Evolutionary conservation across 2,797 vertebrate genomes (phyloP).

Genomic region (Anguilla megastoma): DNA sequence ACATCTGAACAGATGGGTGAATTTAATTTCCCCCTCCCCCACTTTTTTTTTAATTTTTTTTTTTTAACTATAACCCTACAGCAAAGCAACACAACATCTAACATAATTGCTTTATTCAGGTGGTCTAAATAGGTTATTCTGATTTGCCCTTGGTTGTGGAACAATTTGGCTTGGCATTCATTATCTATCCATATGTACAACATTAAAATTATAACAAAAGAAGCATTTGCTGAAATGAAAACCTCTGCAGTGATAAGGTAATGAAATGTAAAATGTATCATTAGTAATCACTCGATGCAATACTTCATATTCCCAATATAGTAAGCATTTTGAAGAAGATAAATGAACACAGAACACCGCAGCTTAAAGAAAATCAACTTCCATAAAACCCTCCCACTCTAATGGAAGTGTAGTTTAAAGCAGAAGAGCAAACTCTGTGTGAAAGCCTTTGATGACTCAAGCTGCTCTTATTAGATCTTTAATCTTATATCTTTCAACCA

Average conservation of each 20-base stretch:
- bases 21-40: not conserved
- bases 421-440: constrained; percentile 44
- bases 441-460: constrained; percentile 57
- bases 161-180: not conserved
- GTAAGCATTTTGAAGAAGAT: not conserved
- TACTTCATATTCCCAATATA: not conserved
- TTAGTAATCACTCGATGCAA: not conserved
- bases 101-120: not conserved
- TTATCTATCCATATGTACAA: not conserved
- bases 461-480: constrained; percentile 65
- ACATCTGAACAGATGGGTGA: not conserved
- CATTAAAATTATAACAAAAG: not conserved
- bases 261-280: not conserved
- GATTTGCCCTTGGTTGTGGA: not conserved
- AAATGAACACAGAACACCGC: not conserved
- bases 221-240: not conserved
- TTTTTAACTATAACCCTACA: not conserved
- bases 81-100: not conserved
- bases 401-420: not conserved
- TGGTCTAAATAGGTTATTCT: not conserved
- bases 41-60: not conserved
- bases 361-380: not conserved
- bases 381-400: constrained; percentile 13
- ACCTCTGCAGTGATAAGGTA: not conserved
- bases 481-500: constrained; percentile 19